Percentiles rank a stretch among this genome's conserved stretches.
Conservation (phyloP, 1,140 invertebrate genomes). For the Pogonomyrmex californicus region DNA sequence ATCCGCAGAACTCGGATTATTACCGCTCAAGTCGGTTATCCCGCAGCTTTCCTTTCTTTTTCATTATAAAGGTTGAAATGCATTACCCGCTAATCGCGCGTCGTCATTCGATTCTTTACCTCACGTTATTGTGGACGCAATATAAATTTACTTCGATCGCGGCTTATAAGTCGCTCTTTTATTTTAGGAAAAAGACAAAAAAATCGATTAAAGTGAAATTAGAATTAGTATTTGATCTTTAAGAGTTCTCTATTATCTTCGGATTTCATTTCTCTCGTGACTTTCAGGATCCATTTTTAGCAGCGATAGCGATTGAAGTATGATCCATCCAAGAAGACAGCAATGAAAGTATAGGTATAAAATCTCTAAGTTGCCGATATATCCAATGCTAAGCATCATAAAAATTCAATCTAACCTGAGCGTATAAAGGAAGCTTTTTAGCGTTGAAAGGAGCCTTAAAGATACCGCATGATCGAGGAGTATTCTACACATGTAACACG, state of each 20-base stretch:
- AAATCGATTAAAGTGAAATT: slow-evolving; percentile 34
- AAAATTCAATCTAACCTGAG: slow-evolving; percentile 28
- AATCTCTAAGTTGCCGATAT: slow-evolving; percentile 16
- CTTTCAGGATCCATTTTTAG: slow-evolving; percentile 9
- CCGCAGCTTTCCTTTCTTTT: background rate
- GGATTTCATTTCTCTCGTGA: background rate
- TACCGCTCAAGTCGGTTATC: slow-evolving; percentile 44
- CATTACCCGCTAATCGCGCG: slow-evolving; percentile 9
- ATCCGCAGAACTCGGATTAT: slow-evolving; percentile 68
- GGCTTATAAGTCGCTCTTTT: background rate
- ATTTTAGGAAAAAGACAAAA: background rate
- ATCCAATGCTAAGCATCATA: slow-evolving; percentile 12
- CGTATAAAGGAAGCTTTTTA: slow-evolving; percentile 3
- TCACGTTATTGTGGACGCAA: background rate
- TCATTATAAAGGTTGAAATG: background rate
- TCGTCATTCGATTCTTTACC: background rate
- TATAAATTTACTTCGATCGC: background rate
- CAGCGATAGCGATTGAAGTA: slow-evolving; percentile 25
- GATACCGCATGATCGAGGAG: slow-evolving; percentile 28
- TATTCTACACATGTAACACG: slow-evolving; percentile 34
- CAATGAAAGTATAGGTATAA: slow-evolving; percentile 8
- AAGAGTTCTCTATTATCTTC: background rate
- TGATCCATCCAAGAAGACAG: background rate
- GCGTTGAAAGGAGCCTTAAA: slow-evolving; percentile 20
- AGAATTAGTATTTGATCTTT: slow-evolving; percentile 37